Evolutionary conservation across 1,140 invertebrate genomes (phyloP), one percentile per base, ranked within the genome.

Genomic region (Aricia agestis): DNA sequence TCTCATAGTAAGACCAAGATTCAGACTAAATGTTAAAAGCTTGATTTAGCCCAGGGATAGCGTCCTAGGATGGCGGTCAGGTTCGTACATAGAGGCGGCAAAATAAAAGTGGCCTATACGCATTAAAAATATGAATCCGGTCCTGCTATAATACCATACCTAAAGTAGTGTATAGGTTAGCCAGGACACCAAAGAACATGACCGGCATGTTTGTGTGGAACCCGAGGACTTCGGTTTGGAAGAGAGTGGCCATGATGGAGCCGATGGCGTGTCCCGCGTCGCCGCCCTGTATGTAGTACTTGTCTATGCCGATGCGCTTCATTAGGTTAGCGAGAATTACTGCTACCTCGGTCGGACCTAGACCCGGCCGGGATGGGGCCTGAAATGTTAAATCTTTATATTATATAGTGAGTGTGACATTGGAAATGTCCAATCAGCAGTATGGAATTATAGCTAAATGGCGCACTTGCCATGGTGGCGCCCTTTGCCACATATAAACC

Each of bases 271-370:
- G 83, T 3, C 96, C 96, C 93, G 95, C 94, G 81, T 98, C 97
- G 1, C 97, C 97, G 3, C 97, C 97, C 86, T 98, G 97, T 0
- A 95, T 86, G 59, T 97, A 95, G 85, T 95, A 99, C 75, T 94
- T 94, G 0, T 95, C 75, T 80, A 94, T 93, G 0, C 96, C 96
- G 1, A 98, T 87, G 59, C 96, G 93, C 1, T 92, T 76, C 98
- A 98, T 98, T 0, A 99, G 89, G 83, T 96, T 97, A 32, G 94
- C 93, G 75, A 98, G 94, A 6, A 98, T 89, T 7, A 96, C 92
- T 0, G 94, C 94, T 5, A 96, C 94, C 86, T 97, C 91, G 19
- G 92, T 74, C 6, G 92, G 81, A 57, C 94, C 94, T n/a, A 96
- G 84, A 7, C 95, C 95, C 2, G 93, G 93, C 78, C 93, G 92